A percentile compares a stretch with the other conserved stretches of the same genome.
Conservation (phyloP, 1,140 invertebrate species). For the Rhynchophorus ferrugineus region DNA sequence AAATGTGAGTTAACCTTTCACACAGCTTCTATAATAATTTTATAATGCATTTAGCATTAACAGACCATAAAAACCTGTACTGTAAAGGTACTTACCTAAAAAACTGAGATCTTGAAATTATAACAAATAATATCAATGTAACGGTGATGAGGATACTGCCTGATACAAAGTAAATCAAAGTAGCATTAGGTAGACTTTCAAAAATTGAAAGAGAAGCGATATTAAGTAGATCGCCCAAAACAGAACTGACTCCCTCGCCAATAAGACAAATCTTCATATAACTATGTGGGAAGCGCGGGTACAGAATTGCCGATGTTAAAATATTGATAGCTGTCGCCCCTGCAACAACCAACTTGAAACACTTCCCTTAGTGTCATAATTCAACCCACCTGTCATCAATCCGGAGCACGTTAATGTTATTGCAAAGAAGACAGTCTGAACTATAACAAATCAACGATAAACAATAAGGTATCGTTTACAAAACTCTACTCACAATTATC, state of each 20-base stretch:
- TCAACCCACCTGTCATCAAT: slow-evolving; percentile 73
- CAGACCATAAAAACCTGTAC: too few relatives aligned
- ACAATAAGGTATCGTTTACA: not conserved
- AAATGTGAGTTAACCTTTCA: too few relatives aligned
- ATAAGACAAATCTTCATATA: slow-evolving; percentile 1
- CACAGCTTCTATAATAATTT: too few relatives aligned
- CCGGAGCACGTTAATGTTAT: slow-evolving; percentile 71
- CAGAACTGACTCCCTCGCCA: slow-evolving; percentile 1
- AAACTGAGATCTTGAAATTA: not conserved
- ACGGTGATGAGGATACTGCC: slow-evolving; percentile 29
- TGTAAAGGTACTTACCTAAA: too few relatives aligned
- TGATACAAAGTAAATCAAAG: slow-evolving; percentile 3
- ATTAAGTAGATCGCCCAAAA: slow-evolving; percentile 2
- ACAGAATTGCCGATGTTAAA: not conserved
- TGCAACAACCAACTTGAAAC: too few relatives aligned
- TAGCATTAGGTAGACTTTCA: not conserved
- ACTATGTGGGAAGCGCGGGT: slow-evolving; percentile 3
- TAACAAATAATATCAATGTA: slow-evolving; percentile 48
- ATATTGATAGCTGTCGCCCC: not conserved
- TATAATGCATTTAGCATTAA: too few relatives aligned
- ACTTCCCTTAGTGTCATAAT: too few relatives aligned
- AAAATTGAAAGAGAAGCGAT: slow-evolving; percentile 2
- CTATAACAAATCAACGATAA: slow-evolving; percentile 38
- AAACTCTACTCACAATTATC: slow-evolving; percentile 59
- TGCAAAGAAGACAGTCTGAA: slow-evolving; percentile 73